These are phyloP conservation scores for Simalia tracyae DNA, from an alignment of 2,797 vertebrate species.

Conservation along the genomic window DNA sequence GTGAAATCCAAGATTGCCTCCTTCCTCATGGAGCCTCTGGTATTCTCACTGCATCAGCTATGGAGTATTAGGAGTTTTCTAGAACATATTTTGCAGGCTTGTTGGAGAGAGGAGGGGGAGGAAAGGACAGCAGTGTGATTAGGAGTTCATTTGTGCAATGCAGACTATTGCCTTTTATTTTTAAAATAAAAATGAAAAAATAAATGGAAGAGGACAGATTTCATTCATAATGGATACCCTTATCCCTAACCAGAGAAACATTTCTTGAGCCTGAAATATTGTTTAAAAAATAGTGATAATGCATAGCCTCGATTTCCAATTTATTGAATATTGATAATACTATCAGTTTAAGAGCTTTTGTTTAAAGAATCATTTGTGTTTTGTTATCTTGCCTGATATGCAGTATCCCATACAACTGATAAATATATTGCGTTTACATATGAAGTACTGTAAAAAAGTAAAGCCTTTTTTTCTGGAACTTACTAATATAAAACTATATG, in stretches of 20 bases:
- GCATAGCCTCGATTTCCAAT: background rate
- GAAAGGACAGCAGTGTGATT: background rate
- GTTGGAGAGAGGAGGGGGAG: background rate
- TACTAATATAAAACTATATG: background rate
- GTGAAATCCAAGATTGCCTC: background rate
- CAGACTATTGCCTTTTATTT: background rate
- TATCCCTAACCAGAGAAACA: background rate
- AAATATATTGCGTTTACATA: background rate
- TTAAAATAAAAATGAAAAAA: background rate
- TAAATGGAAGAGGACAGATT: background rate
- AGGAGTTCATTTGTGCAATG: background rate
- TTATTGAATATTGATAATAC: background rate
- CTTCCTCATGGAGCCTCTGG: background rate
- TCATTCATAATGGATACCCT: background rate
- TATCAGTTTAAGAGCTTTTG: background rate
- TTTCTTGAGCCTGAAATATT: background rate
- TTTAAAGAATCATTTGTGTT: background rate
- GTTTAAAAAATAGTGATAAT: slow-evolving; percentile 59
- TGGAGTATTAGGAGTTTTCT: background rate
- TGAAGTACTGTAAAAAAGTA: background rate
- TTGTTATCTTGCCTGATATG: background rate
- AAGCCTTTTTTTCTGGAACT: background rate
- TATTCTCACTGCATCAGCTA: background rate
- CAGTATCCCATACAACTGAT: slow-evolving; percentile 46
- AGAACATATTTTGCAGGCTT: background rate